phyloP scores from a whole-genome alignment of 2,888 invertebrate genomes.

The Netelia fuscicornis region DNA sequence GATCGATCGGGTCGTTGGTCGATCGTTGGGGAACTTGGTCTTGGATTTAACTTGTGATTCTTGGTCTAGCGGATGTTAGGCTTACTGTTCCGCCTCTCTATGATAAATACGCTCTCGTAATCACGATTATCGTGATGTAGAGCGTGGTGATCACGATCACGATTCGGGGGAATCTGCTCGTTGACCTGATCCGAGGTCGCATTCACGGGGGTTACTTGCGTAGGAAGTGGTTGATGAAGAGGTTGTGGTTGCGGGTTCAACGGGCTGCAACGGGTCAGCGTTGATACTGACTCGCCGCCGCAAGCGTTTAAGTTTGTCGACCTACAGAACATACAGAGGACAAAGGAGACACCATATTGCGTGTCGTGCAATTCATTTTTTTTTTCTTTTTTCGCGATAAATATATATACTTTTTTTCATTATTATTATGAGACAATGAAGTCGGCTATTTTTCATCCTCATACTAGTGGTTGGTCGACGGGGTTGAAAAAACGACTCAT shows the following conservation, averaged over 20 bases:
- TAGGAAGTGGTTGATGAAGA: slow-evolving; percentile 83
- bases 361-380: slow-evolving; percentile 75
- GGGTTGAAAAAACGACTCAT: slow-evolving; percentile 56
- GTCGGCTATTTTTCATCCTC: slow-evolving; percentile 19
- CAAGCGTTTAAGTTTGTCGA: slow-evolving; percentile 85
- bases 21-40: slow-evolving; percentile 59
- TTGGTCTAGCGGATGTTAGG: slow-evolving; percentile 84
- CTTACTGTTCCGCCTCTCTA: slow-evolving; percentile 86
- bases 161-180: slow-evolving; percentile 84
- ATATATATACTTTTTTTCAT: slow-evolving; percentile 33
- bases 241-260: slow-evolving; percentile 85
- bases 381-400: slow-evolving; percentile 54
- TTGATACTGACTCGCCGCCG: slow-evolving; percentile 85
- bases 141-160: slow-evolving; percentile 85
- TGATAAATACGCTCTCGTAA: slow-evolving; percentile 92
- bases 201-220: slow-evolving; percentile 85
- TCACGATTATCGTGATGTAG: slow-evolving; percentile 87
- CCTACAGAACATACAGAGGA: slow-evolving; percentile 84
- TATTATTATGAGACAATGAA: slow-evolving; percentile 40
- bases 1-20: slow-evolving; percentile 65
- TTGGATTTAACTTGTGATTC: slow-evolving; percentile 36
- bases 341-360: slow-evolving; percentile 82
- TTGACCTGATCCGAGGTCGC: slow-evolving; percentile 84
- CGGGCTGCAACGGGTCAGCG: slow-evolving; percentile 85
- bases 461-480: background rate